phyloP scores from a whole-genome alignment of 2,113 vertebrate genomes.

The cattle (Bos taurus) region DNA sequence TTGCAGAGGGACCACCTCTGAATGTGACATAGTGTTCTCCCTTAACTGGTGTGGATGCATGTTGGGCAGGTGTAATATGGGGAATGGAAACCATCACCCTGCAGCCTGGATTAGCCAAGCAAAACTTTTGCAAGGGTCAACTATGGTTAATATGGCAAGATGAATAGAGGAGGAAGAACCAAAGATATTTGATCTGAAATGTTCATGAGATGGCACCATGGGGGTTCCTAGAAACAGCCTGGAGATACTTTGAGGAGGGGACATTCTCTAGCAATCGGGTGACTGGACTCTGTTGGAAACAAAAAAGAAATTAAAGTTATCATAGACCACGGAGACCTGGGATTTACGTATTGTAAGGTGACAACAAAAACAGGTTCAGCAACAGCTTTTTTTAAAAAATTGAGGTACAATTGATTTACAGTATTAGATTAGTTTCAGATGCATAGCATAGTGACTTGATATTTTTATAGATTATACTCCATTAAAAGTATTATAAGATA shows the following conservation, averaged over 20 bases:
- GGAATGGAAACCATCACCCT: background rate
- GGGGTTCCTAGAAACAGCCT: background rate
- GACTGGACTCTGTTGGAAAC: background rate
- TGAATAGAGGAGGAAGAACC: background rate
- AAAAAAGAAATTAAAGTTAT: background rate
- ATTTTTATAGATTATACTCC: background rate
- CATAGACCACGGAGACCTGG: background rate
- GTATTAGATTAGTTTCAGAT: background rate
- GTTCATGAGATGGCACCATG: background rate
- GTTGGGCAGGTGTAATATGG: background rate
- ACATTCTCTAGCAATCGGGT: background rate
- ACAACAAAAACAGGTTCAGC: background rate
- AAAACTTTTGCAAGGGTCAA: background rate
- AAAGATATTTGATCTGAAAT: background rate
- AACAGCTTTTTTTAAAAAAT: background rate
- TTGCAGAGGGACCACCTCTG: background rate
- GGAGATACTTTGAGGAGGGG: background rate
- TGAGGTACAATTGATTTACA: background rate
- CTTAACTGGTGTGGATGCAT: background rate
- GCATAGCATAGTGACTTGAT: background rate
- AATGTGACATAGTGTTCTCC: background rate
- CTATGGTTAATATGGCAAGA: background rate
- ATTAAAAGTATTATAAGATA: background rate
- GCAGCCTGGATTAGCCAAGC: background rate
- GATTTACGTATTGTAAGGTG: background rate